Percentiles rank a stretch among this genome's conserved stretches.
Conservation (phyloP, 2,888 invertebrate species). For the Branchellion lobata region DNA sequence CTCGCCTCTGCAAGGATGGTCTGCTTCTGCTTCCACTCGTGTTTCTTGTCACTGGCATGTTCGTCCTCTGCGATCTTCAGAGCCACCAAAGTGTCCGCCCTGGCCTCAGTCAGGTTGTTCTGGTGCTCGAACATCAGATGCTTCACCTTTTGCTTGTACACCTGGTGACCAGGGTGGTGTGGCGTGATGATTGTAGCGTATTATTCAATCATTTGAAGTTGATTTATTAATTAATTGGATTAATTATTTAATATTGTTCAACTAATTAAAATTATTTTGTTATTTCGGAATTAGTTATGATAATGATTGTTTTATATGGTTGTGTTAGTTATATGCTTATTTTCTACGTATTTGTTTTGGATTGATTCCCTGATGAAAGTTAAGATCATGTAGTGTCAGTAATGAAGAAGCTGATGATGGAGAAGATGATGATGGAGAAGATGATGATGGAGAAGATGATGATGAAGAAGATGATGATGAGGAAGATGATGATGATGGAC, state of each 20-base stretch:
- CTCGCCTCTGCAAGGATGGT: constrained; percentile 70
- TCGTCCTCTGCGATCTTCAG: constrained; percentile 80
- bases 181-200: neutral
- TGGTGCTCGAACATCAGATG: constrained; percentile 88
- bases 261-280: neutral
- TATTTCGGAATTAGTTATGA: too few species aligned
- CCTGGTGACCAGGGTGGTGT: constrained; percentile 57
- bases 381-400: too few species aligned
- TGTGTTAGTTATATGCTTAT: too few species aligned
- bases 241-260: constrained; percentile 7
- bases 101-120: constrained; percentile 77
- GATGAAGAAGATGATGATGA: too few species aligned
- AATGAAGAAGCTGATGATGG: too few species aligned
- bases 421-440: too few species aligned
- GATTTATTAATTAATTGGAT: neutral
- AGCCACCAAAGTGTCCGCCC: constrained; percentile 72
- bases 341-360: too few species aligned
- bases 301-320: too few species aligned
- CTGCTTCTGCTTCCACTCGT: constrained; percentile 75
- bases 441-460: too few species aligned
- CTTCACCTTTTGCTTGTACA: constrained; percentile 88
- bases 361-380: too few species aligned
- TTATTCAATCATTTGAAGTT: neutral
- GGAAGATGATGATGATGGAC: too few species aligned
- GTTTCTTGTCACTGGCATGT: constrained; percentile 74